Percentiles rank a stretch among this genome's conserved stretches.
Conservation (phyloP, 53 echinoderm and acorn worm genomes). For the Zoroaster sp. region DNA sequence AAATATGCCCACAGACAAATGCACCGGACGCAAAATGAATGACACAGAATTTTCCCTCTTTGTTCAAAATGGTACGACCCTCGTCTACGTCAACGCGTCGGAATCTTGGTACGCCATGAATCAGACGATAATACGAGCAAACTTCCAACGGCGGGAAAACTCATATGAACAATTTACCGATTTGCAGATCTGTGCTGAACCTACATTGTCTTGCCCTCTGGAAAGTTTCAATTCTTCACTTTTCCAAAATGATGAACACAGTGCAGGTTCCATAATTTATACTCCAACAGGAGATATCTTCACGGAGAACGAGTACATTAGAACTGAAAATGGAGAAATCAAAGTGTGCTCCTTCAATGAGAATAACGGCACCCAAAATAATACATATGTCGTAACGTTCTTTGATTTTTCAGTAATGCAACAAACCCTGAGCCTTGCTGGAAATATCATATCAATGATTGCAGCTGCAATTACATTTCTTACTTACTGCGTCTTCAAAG, state of each 20-base stretch:
- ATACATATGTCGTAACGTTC: neutral
- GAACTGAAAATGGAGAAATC: conserved; percentile 5
- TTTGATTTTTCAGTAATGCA: conserved; percentile 22
- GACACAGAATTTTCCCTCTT: neutral
- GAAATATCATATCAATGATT: conserved; percentile 57
- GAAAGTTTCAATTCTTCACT: conserved; percentile 35
- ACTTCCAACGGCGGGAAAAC: neutral
- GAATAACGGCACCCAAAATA: conserved; percentile 48
- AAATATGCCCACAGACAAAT: neutral
- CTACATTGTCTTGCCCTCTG: neutral
- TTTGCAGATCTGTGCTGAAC: conserved; percentile 17
- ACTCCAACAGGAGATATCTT: neutral
- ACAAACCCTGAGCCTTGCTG: conserved; percentile 44
- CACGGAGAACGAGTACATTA: conserved; percentile 15
- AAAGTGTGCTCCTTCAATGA: conserved; percentile 46
- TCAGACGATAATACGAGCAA: conserved; percentile 35
- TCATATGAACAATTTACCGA: neutral
- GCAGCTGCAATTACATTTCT: conserved; percentile 44
- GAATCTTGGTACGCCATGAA: neutral
- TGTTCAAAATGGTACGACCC: conserved; percentile 16
- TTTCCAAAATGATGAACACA: neutral
- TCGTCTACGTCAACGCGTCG: conserved; percentile 24
- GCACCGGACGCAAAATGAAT: neutral
- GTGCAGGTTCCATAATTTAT: neutral
- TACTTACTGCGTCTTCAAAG: conserved; percentile 56